Evolutionary conservation across 2,888 invertebrate genomes (phyloP).

Genomic region (Poecilus cupreus): DNA sequence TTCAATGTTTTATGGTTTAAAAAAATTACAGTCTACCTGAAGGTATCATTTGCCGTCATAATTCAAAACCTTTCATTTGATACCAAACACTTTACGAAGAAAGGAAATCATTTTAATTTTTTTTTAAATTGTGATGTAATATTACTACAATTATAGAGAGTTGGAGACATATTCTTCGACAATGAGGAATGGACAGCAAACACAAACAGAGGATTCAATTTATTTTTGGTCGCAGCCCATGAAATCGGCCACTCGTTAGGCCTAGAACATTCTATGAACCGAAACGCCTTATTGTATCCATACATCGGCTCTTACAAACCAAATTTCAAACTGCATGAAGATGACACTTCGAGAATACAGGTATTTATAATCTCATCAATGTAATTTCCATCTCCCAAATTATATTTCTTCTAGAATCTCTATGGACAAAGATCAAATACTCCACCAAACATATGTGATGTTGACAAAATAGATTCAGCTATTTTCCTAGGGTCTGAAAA

Average conservation of each 20-base stretch:
- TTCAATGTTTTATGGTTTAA: no score
- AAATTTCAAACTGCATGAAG: slow-evolving; percentile 13
- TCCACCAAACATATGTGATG: neutral
- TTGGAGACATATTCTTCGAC: slow-evolving; percentile 33
- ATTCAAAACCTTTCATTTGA: no score
- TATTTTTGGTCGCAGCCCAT: slow-evolving; percentile 62
- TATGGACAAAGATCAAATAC: neutral
- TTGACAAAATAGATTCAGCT: neutral
- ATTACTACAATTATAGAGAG: neutral
- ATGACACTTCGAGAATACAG: slow-evolving; percentile 36
- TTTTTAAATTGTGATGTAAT: neutral
- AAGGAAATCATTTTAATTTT: neutral
- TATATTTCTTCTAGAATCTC: neutral
- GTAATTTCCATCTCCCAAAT: neutral
- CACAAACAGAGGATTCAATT: slow-evolving; percentile 46
- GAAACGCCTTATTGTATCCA: slow-evolving; percentile 60
- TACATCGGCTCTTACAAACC: slow-evolving; percentile 33
- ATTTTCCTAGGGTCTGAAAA: neutral
- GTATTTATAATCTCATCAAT: neutral
- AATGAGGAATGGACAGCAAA: slow-evolving; percentile 58
- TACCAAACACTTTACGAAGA: no score
- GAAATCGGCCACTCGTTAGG: slow-evolving; percentile 65
- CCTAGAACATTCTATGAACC: slow-evolving; percentile 59
- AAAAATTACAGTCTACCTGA: no score
- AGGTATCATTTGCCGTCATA: no score